Evolutionary conservation across 2,888 invertebrate genomes (phyloP), one percentile per base, ranked within the genome.

Genomic region (Drosophila imparisetae): DNA sequence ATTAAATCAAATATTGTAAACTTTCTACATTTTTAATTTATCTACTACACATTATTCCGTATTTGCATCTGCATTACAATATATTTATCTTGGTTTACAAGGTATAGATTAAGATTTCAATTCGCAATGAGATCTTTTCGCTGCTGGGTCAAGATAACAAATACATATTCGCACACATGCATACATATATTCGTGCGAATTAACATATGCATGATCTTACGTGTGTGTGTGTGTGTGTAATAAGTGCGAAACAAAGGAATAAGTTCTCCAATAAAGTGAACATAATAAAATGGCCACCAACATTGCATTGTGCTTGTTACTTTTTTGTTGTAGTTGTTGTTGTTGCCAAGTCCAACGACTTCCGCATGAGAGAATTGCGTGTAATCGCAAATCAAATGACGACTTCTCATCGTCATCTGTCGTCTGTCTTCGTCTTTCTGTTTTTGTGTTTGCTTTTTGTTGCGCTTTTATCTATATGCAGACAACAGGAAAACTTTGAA

Each of bases 161-260:
- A 13, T 38, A 27, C 27, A 38, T 38, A 21, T 48, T 5, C 18
- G 29, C 36, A 58, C 13, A 27, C n/a, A 59, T 42, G 24, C 21
- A 15, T 45, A 30, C 15, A 18, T 18, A 45, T 30, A 49, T 50
- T 42, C 13, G 21, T 34, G 36, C 21, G 45, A 45, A 45, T 24
- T 24, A 24, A 62, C 21, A n/a, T 57, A n/a, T 60, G 40, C 24
- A 49, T 63, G 18, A 45, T 52, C 50, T 36, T 63, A 24, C 45
- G 15, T n/a, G 11, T 21, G 29, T 29, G 34, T 13, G 29, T 36
- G 54, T 13, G 29, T 36, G 54, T 34, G 53, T 49, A 29, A 61
- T 27, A 62, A 72, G 65, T 78, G 59, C 58, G 65, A 76, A 72
- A 84, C 83, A 84, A 84, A 84, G 86, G 63, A 86, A 72, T 76